These are phyloP conservation scores for Acrocephalus scirpaceus DNA, from an alignment of 2,797 vertebrate species.

Conservation along the genomic window DNA sequence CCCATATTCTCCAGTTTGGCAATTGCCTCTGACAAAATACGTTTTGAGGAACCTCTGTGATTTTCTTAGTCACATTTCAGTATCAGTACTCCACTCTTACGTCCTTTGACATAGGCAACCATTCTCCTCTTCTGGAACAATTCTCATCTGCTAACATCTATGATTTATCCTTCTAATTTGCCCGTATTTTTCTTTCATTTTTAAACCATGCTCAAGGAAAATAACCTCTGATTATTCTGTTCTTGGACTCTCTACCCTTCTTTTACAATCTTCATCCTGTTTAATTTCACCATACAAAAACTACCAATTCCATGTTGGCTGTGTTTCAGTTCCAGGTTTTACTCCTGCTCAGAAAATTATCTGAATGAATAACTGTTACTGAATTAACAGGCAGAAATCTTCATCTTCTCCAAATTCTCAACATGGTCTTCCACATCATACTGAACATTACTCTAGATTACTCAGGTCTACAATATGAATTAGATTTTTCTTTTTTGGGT, in stretches of 20 bases:
- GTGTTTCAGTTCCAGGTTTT: background rate
- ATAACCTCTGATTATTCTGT: background rate
- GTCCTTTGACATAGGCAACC: background rate
- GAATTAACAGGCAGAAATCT: background rate
- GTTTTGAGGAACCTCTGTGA: background rate
- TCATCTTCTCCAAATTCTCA: background rate
- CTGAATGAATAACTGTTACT: background rate
- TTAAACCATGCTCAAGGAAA: background rate
- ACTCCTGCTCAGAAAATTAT: background rate
- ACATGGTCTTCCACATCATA: background rate
- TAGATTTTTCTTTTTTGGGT: background rate
- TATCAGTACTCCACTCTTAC: background rate
- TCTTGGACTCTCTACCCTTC: background rate
- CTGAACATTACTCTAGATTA: background rate
- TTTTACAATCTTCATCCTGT: background rate
- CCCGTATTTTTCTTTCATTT: background rate
- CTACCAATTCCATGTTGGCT: background rate
- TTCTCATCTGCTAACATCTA: background rate
- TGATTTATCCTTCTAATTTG: background rate
- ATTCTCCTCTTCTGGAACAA: background rate
- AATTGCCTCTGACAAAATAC: background rate
- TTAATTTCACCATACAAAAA: background rate
- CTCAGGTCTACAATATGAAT: background rate
- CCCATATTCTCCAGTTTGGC: background rate
- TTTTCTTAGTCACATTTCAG: background rate